Evolutionary conservation across 1,140 invertebrate species (phyloP), one percentile per base, ranked within the genome.

Genomic region (Anastrepha obliqua): DNA sequence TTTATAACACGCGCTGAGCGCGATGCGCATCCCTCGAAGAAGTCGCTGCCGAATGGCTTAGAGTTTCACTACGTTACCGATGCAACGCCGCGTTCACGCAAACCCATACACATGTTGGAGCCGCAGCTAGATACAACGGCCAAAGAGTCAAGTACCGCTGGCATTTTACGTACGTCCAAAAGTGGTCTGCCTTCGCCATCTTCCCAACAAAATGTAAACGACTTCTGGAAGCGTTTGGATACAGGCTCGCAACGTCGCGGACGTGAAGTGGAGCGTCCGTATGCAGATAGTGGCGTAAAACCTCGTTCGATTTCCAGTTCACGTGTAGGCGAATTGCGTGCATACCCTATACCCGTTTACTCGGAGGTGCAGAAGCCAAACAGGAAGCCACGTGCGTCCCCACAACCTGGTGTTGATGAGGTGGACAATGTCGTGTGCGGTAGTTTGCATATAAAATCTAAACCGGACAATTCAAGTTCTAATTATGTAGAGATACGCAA

Each of bases 221-320:
- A 96, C 87, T 95, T 95, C 92, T 96, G 95, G 95, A 94, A 94
- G 90, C 94, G 94, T 91, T 94, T 95, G 89, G 95, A 88, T 15
- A 29, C 70, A 3, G 64, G 64, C n/a, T 15, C 78, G 9, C 78
- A 87, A 65, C 86, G 51, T 4, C 55, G 88, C 1, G 88, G 88
- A 17, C 55, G 88, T 2, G 86, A 87, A 13, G 3, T 39, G n/a
- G n/a, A 85, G 13, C 60, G 87, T 39, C 3, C 86, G 7, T 15
- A 55, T 62, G 74, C 17, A 20, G 65, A 67, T 3, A 51, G 20
- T 1, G 5, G 7, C 2, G 39, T 55, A 2, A 93, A 93, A 42
- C 92, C 92, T 2, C 89, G 92, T 7, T 93, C 92, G 0, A 89
- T 93, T 39, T 92, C 91, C 6, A 90, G 89, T 59, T 92, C 92